phyloP scores from a whole-genome alignment of 2,797 vertebrate species.

The Oreonectes daqikongensis region DNA sequence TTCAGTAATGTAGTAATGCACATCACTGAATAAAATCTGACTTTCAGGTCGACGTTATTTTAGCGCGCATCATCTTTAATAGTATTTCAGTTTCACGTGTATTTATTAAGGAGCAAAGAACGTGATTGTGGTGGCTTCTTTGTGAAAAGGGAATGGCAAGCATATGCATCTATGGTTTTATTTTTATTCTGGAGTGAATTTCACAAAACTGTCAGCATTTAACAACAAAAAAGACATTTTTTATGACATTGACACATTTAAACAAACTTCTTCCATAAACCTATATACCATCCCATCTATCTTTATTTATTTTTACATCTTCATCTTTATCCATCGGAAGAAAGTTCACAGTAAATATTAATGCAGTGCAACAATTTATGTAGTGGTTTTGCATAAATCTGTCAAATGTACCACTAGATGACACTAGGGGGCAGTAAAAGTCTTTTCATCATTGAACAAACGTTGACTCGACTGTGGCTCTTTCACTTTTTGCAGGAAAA shows the following conservation, averaged over 20 bases:
- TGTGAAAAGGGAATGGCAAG: not conserved
- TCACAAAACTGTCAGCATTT: too few relatives aligned
- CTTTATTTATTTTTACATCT: too few relatives aligned
- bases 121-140: not conserved
- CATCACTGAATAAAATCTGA: constrained; percentile 11
- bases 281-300: too few relatives aligned
- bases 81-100: not conserved
- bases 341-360: too few relatives aligned
- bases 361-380: too few relatives aligned
- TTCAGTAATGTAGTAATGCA: constrained; percentile 1
- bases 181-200: too few relatives aligned
- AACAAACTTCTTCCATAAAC: too few relatives aligned
- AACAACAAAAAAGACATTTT: too few relatives aligned
- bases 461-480: not conserved
- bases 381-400: not conserved
- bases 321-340: too few relatives aligned
- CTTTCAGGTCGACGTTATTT: constrained; percentile 3
- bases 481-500: too few relatives aligned
- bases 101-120: not conserved
- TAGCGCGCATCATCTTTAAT: not conserved
- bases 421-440: constrained; percentile 36
- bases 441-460: not conserved
- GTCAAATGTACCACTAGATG: not conserved
- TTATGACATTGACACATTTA: too few relatives aligned
- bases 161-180: not conserved